phyloP scores from a whole-genome alignment of 2,888 invertebrate species.

The Thymelicus acteon region DNA sequence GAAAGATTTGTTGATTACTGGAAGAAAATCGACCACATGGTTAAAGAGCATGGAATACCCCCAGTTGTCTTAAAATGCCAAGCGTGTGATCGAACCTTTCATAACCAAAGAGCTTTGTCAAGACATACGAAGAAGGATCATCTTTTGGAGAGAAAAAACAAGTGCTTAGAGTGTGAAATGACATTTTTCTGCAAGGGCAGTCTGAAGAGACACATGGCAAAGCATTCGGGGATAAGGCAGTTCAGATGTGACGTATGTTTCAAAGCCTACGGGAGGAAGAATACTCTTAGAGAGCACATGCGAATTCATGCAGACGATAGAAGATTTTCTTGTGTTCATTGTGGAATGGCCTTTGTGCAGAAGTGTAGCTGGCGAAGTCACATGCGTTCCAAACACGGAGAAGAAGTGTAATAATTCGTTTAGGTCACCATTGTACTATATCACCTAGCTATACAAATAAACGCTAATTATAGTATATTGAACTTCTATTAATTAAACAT shows the following conservation, averaged over 20 bases:
- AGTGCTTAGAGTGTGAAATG: constrained; percentile 52
- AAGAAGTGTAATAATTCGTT: constrained; percentile 43
- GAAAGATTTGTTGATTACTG: constrained; percentile 61
- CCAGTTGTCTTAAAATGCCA: constrained; percentile 48
- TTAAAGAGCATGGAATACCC: constrained; percentile 57
- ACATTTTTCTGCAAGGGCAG: constrained; percentile 56
- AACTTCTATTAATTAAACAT: background rate
- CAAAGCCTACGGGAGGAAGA: constrained; percentile 54
- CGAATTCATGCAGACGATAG: constrained; percentile 53
- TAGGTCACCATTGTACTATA: background rate
- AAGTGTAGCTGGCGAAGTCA: constrained; percentile 53
- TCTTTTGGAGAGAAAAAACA: constrained; percentile 51
- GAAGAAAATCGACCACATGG: constrained; percentile 63
- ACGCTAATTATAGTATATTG: background rate
- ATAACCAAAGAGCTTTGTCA: constrained; percentile 54
- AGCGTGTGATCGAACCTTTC: constrained; percentile 55
- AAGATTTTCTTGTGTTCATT: constrained; percentile 51
- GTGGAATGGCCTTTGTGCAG: constrained; percentile 50
- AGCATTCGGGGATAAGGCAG: constrained; percentile 60
- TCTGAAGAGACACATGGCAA: constrained; percentile 64
- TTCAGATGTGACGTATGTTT: constrained; percentile 65
- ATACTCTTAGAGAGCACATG: constrained; percentile 54
- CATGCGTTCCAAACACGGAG: constrained; percentile 56
- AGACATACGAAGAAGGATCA: constrained; percentile 46
- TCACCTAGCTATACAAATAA: background rate